Percentiles rank a stretch among this genome's conserved stretches.
These are phyloP conservation scores for Polymixis flavicincta DNA, from an alignment of 2,888 invertebrate genomes.

Conservation along the genomic window DNA sequence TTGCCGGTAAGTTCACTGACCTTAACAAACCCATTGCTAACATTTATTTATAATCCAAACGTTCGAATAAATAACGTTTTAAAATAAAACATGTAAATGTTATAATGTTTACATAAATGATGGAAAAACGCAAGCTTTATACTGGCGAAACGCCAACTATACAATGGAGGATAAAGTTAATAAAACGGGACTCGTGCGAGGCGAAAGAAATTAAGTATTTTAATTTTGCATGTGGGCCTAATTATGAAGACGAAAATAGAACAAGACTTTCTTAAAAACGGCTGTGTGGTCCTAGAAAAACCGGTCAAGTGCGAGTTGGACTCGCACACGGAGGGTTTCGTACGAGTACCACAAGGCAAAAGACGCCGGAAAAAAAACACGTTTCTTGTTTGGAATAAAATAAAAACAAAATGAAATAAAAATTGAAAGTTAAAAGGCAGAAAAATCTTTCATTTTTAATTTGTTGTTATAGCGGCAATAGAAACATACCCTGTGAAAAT, in stretches of 20 bases:
- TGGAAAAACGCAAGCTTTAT: conserved; percentile 77
- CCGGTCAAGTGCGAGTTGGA: too few relatives aligned
- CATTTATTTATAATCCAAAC: conserved; percentile 65
- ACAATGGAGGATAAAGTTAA: conserved; percentile 80
- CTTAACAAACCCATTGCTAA: conserved; percentile 63
- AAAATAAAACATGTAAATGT: conserved; percentile 65
- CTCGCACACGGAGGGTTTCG: too few relatives aligned
- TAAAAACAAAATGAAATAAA: too few relatives aligned
- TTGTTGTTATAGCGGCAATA: too few relatives aligned
- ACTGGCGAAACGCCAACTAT: conserved; percentile 80
- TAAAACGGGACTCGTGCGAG: conserved; percentile 76
- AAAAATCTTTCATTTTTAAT: too few relatives aligned
- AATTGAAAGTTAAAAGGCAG: too few relatives aligned
- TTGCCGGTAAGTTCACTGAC: conserved; percentile 93
- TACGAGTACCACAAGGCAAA: too few relatives aligned
- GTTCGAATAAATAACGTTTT: conserved; percentile 59
- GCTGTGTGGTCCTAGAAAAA: not conserved
- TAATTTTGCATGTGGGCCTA: conserved; percentile 77
- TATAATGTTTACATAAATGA: conserved; percentile 74
- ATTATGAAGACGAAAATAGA: conserved; percentile 69
- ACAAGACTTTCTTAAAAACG: not conserved
- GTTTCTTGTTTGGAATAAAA: too few relatives aligned
- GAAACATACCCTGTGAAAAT: too few relatives aligned
- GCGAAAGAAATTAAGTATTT: conserved; percentile 78
- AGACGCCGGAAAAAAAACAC: too few relatives aligned